These are phyloP conservation scores for Scolopax rusticola DNA, from an alignment of 2,797 vertebrate genomes.

Conservation along the genomic window DNA sequence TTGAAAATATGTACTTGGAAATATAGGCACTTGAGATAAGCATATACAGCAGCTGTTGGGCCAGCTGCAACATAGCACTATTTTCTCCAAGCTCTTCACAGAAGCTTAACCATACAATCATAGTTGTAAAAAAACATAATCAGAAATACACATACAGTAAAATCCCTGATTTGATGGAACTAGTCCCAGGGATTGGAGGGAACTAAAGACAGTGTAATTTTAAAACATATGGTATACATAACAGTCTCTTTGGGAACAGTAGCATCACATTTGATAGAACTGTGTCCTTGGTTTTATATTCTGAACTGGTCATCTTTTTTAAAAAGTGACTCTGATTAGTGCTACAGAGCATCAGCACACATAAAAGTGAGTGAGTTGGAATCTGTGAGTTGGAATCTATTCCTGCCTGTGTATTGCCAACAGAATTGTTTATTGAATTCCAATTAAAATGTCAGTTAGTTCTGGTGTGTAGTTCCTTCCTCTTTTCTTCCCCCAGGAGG, in stretches of 20 bases:
- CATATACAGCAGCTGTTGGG: constrained; percentile 49
- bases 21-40: constrained; percentile 45
- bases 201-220: background rate
- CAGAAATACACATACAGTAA: background rate
- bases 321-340: background rate
- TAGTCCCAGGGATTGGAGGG: background rate
- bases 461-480: background rate
- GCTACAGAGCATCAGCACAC: background rate
- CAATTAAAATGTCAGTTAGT: background rate
- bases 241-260: background rate
- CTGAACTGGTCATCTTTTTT: background rate
- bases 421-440: constrained; percentile 24
- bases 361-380: background rate
- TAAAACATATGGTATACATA: background rate
- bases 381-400: background rate
- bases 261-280: background rate
- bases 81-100: constrained; percentile 42
- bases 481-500: background rate
- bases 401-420: background rate
- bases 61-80: constrained; percentile 48
- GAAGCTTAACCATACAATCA: constrained; percentile 7
- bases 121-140: constrained; percentile 27
- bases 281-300: background rate
- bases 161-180: background rate
- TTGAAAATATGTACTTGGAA: constrained; percentile 57